These are phyloP conservation scores for Lophius americanus DNA, from an alignment of 2,797 vertebrate genomes.

Conservation along the genomic window DNA sequence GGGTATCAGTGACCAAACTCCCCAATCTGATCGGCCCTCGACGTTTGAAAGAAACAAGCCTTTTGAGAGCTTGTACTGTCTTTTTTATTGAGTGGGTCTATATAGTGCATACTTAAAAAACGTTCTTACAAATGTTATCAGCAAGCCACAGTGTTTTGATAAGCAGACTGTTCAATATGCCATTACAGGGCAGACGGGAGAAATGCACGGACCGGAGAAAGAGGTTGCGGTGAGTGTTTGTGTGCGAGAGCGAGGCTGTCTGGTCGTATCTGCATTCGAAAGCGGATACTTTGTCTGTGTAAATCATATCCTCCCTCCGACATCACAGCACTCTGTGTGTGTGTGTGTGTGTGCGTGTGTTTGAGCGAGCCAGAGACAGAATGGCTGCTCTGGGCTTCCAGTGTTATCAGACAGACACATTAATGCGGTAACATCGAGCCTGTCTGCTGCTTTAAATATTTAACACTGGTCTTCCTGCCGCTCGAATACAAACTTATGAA, in stretches of 20 bases:
- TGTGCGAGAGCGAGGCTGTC: conserved; percentile 16
- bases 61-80: too few relatives aligned
- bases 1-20: too few relatives aligned
- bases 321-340: conserved; percentile 23
- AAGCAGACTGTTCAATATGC: conserved; percentile 30
- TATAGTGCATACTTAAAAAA: neutral
- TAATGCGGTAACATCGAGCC: conserved; percentile 70
- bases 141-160: conserved; percentile 17
- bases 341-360: conserved; percentile 13
- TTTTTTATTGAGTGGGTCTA: too few relatives aligned
- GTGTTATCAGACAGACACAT: conserved; percentile 70
- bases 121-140: conserved; percentile 9
- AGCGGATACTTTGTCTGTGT: conserved; percentile 14
- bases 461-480: conserved; percentile 62
- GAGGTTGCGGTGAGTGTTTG: conserved; percentile 4
- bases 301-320: conserved; percentile 20
- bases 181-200: conserved; percentile 17
- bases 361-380: conserved; percentile 17
- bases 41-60: too few relatives aligned
- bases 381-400: conserved; percentile 36
- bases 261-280: conserved; percentile 25
- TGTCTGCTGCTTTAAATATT: conserved; percentile 80
- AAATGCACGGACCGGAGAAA: neutral
- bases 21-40: too few relatives aligned
- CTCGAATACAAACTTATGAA: conserved; percentile 3